Conservation (phyloP, 2,797 vertebrate genomes). For the Pseudochaenichthys georgianus region DNA sequence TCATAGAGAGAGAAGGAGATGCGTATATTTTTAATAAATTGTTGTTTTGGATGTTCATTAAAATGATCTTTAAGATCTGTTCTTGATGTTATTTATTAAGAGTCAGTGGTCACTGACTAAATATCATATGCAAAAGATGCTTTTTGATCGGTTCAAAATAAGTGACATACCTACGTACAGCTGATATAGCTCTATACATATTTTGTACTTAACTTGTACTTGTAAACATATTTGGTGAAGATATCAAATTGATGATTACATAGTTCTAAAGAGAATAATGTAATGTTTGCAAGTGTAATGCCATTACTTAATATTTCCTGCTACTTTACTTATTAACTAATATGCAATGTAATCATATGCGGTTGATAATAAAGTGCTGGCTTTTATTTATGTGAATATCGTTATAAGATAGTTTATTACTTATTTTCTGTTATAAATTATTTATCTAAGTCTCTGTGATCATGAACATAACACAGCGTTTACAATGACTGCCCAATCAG, state of each 20-base stretch:
- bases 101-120: not conserved
- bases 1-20: conserved; percentile 51
- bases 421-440: not conserved
- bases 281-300: conserved; percentile 1
- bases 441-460: not conserved
- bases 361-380: conserved; percentile 42
- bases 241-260: not conserved
- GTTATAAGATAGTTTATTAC: not conserved
- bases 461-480: not conserved
- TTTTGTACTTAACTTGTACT: conserved; percentile 3
- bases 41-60: conserved; percentile 75
- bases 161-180: not conserved
- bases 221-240: not conserved
- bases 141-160: conserved; percentile 13
- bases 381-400: conserved; percentile 9
- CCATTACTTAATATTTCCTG: not conserved
- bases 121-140: conserved; percentile 10
- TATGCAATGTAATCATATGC: conserved; percentile 1
- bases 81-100: conserved; percentile 48
- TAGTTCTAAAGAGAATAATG: conserved; percentile 5
- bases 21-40: conserved; percentile 76
- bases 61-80: conserved; percentile 63
- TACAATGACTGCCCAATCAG: conserved; percentile 36
- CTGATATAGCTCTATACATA: not conserved
- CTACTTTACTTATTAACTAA: not conserved